phyloP scores from a whole-genome alignment of 2,113 vertebrate genomes.

The Verasper variegatus region DNA sequence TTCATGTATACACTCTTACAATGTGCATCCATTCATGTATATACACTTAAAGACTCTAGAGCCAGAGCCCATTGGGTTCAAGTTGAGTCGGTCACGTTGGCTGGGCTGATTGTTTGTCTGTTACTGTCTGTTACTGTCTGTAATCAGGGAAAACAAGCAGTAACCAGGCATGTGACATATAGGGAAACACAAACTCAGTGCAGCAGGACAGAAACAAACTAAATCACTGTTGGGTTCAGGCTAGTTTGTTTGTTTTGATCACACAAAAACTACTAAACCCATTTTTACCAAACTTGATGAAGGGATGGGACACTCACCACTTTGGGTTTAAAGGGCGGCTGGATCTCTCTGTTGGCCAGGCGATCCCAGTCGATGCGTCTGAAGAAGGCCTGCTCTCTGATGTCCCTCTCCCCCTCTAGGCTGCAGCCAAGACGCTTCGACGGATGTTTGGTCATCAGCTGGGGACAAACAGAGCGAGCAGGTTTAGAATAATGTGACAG shows the following conservation, averaged over 20 bases:
- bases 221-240: no score
- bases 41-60: neutral
- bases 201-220: no score
- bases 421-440: constrained; percentile 96
- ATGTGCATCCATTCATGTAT: neutral
- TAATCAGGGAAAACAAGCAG: no score
- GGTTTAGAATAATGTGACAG: neutral
- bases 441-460: constrained; percentile 99
- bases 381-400: constrained; percentile 96
- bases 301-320: constrained; percentile 84
- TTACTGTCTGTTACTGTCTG: no score
- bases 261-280: no score
- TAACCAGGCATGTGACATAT: no score
- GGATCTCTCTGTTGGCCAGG: constrained; percentile 92
- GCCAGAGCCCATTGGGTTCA: no score
- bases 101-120: no score
- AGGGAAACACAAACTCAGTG: no score
- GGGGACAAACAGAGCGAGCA: constrained; percentile 14
- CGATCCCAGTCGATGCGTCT: constrained; percentile 98
- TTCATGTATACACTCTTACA: neutral
- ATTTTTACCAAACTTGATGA: no score
- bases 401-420: constrained; percentile 91
- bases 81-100: no score
- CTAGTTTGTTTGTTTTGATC: no score
- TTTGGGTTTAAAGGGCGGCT: constrained; percentile 98